Percentiles rank a stretch among this genome's conserved stretches.
These are phyloP conservation scores for Xiphophorus birchmanni DNA, from an alignment of 2,797 vertebrate genomes.

Conservation along the genomic window DNA sequence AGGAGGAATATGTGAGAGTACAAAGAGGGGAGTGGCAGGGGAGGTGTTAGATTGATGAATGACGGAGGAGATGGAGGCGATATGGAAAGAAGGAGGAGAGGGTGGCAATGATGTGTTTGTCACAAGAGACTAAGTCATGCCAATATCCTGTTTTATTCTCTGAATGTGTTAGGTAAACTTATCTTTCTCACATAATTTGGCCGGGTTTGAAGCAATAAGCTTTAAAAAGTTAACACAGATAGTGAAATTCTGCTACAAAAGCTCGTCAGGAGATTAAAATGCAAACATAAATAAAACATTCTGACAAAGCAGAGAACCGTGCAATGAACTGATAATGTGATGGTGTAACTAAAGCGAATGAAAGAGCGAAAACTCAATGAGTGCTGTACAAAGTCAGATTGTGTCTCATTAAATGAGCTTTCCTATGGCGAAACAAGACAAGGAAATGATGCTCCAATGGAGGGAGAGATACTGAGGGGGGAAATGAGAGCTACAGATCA, in stretches of 20 bases:
- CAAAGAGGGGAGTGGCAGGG: slow-evolving; percentile 30
- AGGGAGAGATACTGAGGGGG: slow-evolving; percentile 26
- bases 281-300: slow-evolving; percentile 7
- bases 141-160: background rate
- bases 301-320: slow-evolving; percentile 1
- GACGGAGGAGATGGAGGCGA: slow-evolving; percentile 30
- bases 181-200: slow-evolving; percentile 3
- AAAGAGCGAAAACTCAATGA: slow-evolving; percentile 31
- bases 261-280: background rate
- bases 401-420: slow-evolving; percentile 54
- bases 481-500: slow-evolving; percentile 52
- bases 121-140: background rate
- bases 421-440: slow-evolving; percentile 57
- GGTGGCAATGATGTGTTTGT: slow-evolving; percentile 7
- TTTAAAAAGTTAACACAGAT: background rate
- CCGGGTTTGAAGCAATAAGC: slow-evolving; percentile 5
- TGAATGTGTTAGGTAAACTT: background rate
- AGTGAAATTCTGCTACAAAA: background rate
- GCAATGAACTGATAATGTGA: slow-evolving; percentile 6
- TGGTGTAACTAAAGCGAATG: slow-evolving; percentile 25
- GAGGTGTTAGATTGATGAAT: slow-evolving; percentile 55
- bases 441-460: slow-evolving; percentile 50
- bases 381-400: slow-evolving; percentile 38
- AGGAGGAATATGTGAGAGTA: slow-evolving; percentile 6
- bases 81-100: slow-evolving; percentile 4